Base-by-base conservation (phyloP, 2,797 vertebrate species). In the Cuniculus paca region DNA sequence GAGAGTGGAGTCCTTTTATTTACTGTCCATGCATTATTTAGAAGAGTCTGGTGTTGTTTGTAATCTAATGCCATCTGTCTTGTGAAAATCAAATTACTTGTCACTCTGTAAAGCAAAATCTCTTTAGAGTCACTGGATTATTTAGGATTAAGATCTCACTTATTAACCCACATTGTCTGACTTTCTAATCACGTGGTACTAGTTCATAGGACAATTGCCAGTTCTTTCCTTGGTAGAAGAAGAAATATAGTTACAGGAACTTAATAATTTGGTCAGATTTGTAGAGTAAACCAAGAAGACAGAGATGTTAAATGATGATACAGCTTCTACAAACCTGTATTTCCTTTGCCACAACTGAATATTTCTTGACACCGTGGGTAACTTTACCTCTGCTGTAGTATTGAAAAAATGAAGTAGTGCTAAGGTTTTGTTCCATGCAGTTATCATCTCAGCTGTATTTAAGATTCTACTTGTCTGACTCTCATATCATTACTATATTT, bases 1-100 rank as follows among this genome's bases (percentile, higher is more conserved):
- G 92, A 97, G 83, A 72, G n/a, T 83, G 20, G 70, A 72, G 56
- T 86, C 45, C 17, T 95, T 92, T 92, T 34, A 78, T 96, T 97
- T 90, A 65, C 80, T 31, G 80, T 78, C 22, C 45, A 77, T 70
- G 95, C 31, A 92, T 77, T 65, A 63, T 96, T 96, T 96, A 92
- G 75, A 95, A 77, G 78, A 84, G 34, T 58, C n/a, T 93, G 80
- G 28, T 88, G 28, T 90, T 97, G 54, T 93, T 60, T 89, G 22
- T 74, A 94, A 93, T 17, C 34, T 91, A 90, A 39, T 78, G 75
- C 26, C 92, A 74, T 68, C 93, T 95, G 84, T 94, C n/a, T 61
- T 89, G 58, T 50, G 88, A 91, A 96, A 92, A 95, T 77, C 93
- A 87, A 95, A 93, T 95, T 94, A 36, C 45, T 96, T 77, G 79